phyloP scores from a whole-genome alignment of 2,797 vertebrate genomes.

The Atherinosoma microstoma region DNA sequence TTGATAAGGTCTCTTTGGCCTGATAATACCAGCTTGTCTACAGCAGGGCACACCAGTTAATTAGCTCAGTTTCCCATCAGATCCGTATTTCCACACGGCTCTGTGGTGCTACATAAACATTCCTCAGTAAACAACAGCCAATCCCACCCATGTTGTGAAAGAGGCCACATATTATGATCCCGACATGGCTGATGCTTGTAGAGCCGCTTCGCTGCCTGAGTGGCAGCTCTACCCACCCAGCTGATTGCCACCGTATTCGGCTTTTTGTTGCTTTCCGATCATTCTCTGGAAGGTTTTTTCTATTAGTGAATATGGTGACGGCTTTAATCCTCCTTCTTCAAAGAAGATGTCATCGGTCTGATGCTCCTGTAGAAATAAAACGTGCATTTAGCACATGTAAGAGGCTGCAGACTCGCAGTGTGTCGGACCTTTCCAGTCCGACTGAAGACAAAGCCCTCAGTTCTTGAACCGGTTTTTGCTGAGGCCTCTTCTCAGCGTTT shows the following conservation, averaged over 20 bases:
- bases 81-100: constrained; percentile 69
- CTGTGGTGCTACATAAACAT: constrained; percentile 75
- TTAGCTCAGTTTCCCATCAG: constrained; percentile 66
- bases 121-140: constrained; percentile 73
- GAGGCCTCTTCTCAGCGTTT: constrained; percentile 61
- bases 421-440: constrained; percentile 34
- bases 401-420: background rate
- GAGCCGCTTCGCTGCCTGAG: constrained; percentile 41
- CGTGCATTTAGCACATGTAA: background rate
- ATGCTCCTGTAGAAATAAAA: background rate
- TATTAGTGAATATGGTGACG: background rate
- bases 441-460: constrained; percentile 49
- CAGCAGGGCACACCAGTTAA: constrained; percentile 62
- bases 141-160: constrained; percentile 80
- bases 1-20: constrained; percentile 28
- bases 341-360: background rate
- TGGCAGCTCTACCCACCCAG: constrained; percentile 25
- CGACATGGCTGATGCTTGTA: constrained; percentile 56
- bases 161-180: constrained; percentile 68
- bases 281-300: constrained; percentile 26
- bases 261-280: constrained; percentile 20
- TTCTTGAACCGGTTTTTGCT: constrained; percentile 62
- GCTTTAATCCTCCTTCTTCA: background rate
- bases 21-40: constrained; percentile 41
- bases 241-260: constrained; percentile 25